Conservation (phyloP, 2,888 invertebrate genomes). For the Monochamus alternatus region DNA sequence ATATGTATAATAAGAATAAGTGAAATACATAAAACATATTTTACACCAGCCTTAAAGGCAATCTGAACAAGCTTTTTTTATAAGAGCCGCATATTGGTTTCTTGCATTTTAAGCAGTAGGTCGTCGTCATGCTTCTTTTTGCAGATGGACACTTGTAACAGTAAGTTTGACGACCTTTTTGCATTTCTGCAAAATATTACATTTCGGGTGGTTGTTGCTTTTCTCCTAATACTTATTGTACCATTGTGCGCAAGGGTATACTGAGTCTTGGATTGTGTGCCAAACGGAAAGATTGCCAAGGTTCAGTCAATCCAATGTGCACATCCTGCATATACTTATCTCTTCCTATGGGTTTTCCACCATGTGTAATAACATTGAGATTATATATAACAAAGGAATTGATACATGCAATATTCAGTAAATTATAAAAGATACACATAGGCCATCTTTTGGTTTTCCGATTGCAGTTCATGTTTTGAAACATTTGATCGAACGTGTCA, state of each 20-base stretch:
- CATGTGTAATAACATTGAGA: conserved; percentile 44
- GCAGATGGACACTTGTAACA: neutral
- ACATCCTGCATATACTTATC: neutral
- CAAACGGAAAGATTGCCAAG: neutral
- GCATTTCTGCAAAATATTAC: neutral
- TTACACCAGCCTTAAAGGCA: neutral
- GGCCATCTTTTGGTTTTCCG: conserved; percentile 38
- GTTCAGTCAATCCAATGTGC: neutral
- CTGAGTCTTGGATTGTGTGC: neutral
- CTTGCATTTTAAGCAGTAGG: neutral
- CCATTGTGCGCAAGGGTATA: neutral
- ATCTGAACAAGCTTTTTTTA: neutral
- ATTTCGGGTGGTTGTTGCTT: neutral
- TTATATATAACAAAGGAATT: conserved; percentile 34
- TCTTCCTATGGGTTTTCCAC: neutral
- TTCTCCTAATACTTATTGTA: neutral
- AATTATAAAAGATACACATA: conserved; percentile 28
- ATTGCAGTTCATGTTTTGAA: conserved; percentile 28
- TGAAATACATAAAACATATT: too few species aligned
- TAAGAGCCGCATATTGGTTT: neutral
- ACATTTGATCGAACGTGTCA: conserved; percentile 38
- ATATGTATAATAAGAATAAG: too few species aligned
- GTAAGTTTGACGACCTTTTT: neutral
- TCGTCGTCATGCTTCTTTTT: neutral
- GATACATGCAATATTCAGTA: conserved; percentile 24